phyloP scores from a whole-genome alignment of 2,113 vertebrate species.

The Sylvia atricapilla region DNA sequence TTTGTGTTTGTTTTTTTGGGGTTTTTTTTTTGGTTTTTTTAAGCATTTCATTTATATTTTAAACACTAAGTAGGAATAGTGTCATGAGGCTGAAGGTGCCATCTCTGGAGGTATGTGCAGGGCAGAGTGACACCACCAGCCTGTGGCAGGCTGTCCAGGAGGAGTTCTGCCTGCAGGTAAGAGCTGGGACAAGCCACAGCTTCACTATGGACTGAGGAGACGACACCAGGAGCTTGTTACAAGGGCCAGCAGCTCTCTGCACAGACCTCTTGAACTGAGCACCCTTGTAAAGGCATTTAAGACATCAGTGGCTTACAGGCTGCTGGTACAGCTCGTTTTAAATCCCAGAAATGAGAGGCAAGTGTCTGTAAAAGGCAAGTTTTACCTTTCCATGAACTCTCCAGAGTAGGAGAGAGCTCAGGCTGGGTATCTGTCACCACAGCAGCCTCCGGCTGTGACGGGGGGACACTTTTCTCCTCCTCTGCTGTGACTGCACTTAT shows the following conservation, averaged over 20 bases:
- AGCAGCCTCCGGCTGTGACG: not conserved
- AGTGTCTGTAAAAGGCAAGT: not conserved
- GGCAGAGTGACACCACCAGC: not conserved
- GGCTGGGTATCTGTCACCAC: conserved; percentile 17
- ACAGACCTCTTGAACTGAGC: not conserved
- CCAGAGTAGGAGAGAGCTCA: not conserved
- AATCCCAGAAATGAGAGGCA: not conserved
- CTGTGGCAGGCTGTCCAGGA: not conserved
- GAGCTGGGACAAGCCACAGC: not conserved
- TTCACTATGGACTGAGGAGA: not conserved
- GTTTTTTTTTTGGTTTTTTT: not conserved
- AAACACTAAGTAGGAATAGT: not conserved
- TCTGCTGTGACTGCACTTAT: not conserved
- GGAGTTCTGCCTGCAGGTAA: not conserved
- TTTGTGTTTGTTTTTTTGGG: too few species aligned
- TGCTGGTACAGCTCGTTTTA: not conserved
- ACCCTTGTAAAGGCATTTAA: not conserved
- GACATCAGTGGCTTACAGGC: not conserved
- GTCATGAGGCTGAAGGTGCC: not conserved
- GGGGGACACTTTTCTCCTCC: not conserved
- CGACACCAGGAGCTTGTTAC: not conserved
- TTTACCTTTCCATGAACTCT: conserved; percentile 69
- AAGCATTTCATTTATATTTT: not conserved
- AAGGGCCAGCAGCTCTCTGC: not conserved
- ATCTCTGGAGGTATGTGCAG: not conserved